phyloP scores from a whole-genome alignment of 2,888 invertebrate genomes.

The Archaeoteleia sp. region DNA sequence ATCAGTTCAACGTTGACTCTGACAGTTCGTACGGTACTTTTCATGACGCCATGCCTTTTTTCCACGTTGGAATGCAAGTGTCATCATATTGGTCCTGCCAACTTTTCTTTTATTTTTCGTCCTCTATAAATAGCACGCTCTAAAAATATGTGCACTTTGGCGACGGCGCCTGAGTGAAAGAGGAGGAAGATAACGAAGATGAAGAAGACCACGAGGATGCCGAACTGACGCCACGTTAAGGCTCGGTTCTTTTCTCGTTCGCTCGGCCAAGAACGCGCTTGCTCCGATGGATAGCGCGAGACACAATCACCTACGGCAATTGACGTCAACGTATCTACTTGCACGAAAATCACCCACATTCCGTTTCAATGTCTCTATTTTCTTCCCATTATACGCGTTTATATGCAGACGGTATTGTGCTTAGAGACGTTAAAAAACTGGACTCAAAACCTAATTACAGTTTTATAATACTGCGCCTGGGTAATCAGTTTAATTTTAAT shows the following conservation, averaged over 20 bases:
- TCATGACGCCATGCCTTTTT: slow-evolving; percentile 6
- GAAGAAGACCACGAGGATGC: slow-evolving; percentile 31
- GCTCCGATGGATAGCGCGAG: slow-evolving; percentile 31
- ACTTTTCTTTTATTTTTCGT: slow-evolving; percentile 43
- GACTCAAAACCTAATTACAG: too few relatives aligned
- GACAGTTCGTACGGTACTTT: background rate
- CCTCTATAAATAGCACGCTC: slow-evolving; percentile 62
- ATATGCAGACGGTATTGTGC: too few relatives aligned
- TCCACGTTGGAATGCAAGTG: slow-evolving; percentile 22
- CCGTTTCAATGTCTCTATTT: slow-evolving; percentile 5
- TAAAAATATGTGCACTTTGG: slow-evolving; percentile 62
- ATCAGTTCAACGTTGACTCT: background rate
- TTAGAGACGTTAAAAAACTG: too few relatives aligned
- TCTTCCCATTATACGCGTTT: background rate
- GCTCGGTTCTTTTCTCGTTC: slow-evolving; percentile 9
- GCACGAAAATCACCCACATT: slow-evolving; percentile 38
- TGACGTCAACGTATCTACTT: slow-evolving; percentile 44
- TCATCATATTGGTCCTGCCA: slow-evolving; percentile 44
- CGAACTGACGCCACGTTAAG: slow-evolving; percentile 43
- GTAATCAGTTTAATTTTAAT: too few relatives aligned
- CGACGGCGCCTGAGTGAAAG: slow-evolving; percentile 54
- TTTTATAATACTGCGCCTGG: too few relatives aligned
- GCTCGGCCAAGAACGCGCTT: slow-evolving; percentile 41
- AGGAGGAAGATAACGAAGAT: slow-evolving; percentile 14
- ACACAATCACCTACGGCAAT: slow-evolving; percentile 46